Base-by-base conservation (phyloP, 64 coral and sea anemone species). In the Dendrophyllia cribrosa region DNA sequence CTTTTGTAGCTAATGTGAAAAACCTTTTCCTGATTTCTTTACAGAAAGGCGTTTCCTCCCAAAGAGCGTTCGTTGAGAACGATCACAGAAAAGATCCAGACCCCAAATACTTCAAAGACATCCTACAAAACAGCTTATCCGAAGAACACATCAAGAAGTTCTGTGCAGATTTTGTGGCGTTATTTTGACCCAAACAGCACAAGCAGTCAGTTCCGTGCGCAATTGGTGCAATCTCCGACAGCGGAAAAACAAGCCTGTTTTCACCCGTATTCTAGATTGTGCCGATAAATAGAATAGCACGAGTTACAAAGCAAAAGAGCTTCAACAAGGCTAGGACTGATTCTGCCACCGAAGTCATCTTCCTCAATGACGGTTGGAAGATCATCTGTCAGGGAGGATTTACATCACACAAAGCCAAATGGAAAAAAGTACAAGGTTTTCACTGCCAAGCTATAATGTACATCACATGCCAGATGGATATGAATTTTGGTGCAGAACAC, bases 301-400 rank as follows among this genome's bases (percentile, higher is more conserved):
- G 82, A 10, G 82, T 86, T 3, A 70, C 82, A 10, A 86, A 86
- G 43, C 82, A 86, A n/a, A 68, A 15, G 15, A 14, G 66, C 0
- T 86, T 86, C 15, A 86, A 86, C 61, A 69, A 86, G 34, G 60
- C 82, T 3, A 86, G 52, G 82, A 76, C 1, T 50, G n/a, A 74
- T 9, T 15, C 4, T 34, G 15, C 71, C 12, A 74, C 71, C 19
- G 71, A 74, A 74, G n/a, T 20, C 9, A 74, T 74, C 25, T 74
- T 34, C 23, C 71, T 74, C 25, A n/a, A 74, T n/a, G 71, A 74
- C 24, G 71, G 26, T n/a, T 74, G 11, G 71, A 74, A 16, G 71
- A 74, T 72, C 3, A 26, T 74, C 22, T 74, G 71, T 47, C 71
- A 43, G 22, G 22, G 71, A 13, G 71, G 71, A 24, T 74, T 44